Evolutionary conservation across 2,113 vertebrate species (phyloP).

Genomic region (Halichoerus grypus): DNA sequence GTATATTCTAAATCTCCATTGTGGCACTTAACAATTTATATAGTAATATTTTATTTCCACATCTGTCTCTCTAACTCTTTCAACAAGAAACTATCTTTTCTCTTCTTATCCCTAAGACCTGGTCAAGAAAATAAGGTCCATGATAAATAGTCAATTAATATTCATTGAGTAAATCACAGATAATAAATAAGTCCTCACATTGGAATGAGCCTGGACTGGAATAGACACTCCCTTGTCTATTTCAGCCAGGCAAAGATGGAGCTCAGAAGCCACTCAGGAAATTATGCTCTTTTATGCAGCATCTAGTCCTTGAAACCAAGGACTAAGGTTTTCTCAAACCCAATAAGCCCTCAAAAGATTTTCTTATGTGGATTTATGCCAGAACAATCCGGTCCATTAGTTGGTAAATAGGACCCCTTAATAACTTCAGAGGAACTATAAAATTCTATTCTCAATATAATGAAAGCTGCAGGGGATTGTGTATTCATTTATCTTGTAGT

Average conservation of each 20-base stretch:
- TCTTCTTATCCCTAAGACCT: background rate
- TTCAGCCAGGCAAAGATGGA: background rate
- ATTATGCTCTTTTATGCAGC: background rate
- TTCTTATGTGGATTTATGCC: background rate
- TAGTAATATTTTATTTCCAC: background rate
- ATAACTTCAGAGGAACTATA: constrained; percentile 37
- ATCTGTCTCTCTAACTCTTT: background rate
- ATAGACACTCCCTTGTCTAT: background rate
- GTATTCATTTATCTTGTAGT: constrained; percentile 45
- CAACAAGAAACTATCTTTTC: background rate
- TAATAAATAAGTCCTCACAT: background rate
- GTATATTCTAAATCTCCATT: background rate
- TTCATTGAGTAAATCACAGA: background rate
- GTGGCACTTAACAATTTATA: background rate
- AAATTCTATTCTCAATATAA: constrained; percentile 62
- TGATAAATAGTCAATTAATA: background rate
- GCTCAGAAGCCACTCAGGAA: background rate
- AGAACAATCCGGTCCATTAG: background rate
- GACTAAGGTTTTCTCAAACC: background rate
- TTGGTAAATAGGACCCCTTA: constrained; percentile 13
- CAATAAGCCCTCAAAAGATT: background rate
- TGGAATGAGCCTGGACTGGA: background rate
- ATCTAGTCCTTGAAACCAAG: constrained; percentile 32
- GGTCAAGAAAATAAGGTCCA: background rate
- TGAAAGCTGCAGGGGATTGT: constrained; percentile 50